A percentile compares a stretch with the other conserved stretches of the same genome.
Conservation (phyloP, 2,113 vertebrate species). For the Salvelinus alpinus region DNA sequence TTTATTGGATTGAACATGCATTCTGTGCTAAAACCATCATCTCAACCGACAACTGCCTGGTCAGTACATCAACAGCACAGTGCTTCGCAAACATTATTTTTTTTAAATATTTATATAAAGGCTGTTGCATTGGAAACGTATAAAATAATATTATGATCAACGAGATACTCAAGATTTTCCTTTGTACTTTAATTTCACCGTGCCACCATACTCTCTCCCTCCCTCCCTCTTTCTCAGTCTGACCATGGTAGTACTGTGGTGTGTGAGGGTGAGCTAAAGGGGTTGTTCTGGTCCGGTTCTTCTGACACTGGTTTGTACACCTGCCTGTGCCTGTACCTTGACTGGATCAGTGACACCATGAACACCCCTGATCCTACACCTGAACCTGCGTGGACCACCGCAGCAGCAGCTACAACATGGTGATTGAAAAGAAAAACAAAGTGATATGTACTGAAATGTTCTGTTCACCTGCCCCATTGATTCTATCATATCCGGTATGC, state of each 20-base stretch:
- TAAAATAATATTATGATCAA: too few relatives aligned
- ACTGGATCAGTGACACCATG: slow-evolving; percentile 49
- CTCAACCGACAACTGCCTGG: slow-evolving; percentile 59
- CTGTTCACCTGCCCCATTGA: too few relatives aligned
- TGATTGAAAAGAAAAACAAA: slow-evolving; percentile 2
- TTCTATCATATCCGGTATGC: too few relatives aligned
- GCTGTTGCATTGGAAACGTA: too few relatives aligned
- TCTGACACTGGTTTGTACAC: slow-evolving; percentile 49
- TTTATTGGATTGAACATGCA: slow-evolving; percentile 49
- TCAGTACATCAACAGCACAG: slow-evolving; percentile 31
- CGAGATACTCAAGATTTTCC: too few relatives aligned
- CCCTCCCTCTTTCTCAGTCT: slow-evolving; percentile 22
- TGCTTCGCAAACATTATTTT: too few relatives aligned
- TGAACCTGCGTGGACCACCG: not conserved
- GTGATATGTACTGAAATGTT: not conserved
- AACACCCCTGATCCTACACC: not conserved
- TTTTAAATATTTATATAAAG: too few relatives aligned
- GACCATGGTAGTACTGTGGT: slow-evolving; percentile 50
- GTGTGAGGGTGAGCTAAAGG: slow-evolving; percentile 60
- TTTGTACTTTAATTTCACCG: too few relatives aligned
- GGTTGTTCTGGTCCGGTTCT: slow-evolving; percentile 44
- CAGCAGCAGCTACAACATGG: not conserved
- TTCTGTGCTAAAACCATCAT: slow-evolving; percentile 52
- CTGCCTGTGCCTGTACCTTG: slow-evolving; percentile 52
- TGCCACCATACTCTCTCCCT: too few relatives aligned